Conservation (phyloP, 2,113 vertebrate genomes). For the Emydocephalus ijimae region DNA sequence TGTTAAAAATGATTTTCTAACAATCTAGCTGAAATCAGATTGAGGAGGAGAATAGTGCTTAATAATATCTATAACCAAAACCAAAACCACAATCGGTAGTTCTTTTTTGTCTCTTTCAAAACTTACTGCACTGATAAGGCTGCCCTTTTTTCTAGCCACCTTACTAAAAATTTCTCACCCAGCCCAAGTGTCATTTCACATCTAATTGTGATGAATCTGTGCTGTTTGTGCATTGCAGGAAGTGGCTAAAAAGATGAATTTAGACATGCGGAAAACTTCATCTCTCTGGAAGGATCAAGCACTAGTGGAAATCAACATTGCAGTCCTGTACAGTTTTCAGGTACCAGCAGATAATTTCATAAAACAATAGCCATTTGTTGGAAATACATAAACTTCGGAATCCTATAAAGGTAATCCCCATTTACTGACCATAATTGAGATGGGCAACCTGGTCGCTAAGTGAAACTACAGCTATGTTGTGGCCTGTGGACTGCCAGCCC, state of each 20-base stretch:
- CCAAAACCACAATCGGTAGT: neutral
- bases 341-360: constrained; percentile 53
- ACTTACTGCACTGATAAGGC: neutral
- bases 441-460: neutral
- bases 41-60: neutral
- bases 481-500: no score
- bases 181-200: neutral
- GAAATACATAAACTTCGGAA: neutral
- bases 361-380: neutral
- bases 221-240: constrained; percentile 70
- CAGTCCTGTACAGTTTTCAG: constrained; percentile 95
- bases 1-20: neutral
- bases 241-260: constrained; percentile 88
- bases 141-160: neutral
- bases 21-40: neutral
- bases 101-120: neutral
- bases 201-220: no score
- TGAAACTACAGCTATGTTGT: neutral
- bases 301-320: constrained; percentile 96
- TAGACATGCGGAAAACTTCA: constrained; percentile 93
- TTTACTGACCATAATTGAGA: neutral
- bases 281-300: constrained; percentile 98
- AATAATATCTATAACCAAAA: neutral
- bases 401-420: neutral
- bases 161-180: neutral